Base-by-base conservation (phyloP, 2,797 vertebrate genomes). In the Sebastes variabilis region DNA sequence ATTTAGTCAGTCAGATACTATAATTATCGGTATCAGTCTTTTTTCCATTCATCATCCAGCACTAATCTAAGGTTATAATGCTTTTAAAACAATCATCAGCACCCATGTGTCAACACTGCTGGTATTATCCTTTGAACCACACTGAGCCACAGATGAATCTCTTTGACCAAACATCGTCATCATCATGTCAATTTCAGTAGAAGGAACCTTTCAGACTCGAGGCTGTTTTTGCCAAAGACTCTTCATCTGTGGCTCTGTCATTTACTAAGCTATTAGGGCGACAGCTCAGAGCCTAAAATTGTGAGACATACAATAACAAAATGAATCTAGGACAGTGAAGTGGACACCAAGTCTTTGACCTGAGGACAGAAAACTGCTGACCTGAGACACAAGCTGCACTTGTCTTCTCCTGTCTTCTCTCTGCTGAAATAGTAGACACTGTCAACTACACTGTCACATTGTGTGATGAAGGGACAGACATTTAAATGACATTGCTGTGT, bases 361-460 rank as follows among this genome's bases (percentile, higher is more conserved):
- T 92, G 92, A 94, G 90, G 93, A 94, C 92, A 95, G 91, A 95
- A 95, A 95, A 83, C 94, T 94, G 95, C 96, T 96, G 95, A 96
- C 96, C 96, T 96, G 96, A 96, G 92, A 96, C 94, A 96, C 95
- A 96, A 96, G 96, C 95, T 96, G 96, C 94, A 95, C 92, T 96
- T 95, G 96, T 95, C 94, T 95, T 96, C 95, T 96, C 95, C 96
- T 96, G 95, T 96, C 96, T 96, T 96, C 96, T 96, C 94, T 96
- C 96, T 96, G 96, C 95, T 96, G 96, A 96, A 94, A 96, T 95
- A 96, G 95, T 93, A 96, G 90, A 96, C 86, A 96, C 95, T 96
- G 95, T 96, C 94, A 95, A 95, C 95, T 96, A 95, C 88, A 88
- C 94, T 94, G 92, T 84, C 88, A 89, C 88, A 90, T 84, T 73